Percentiles rank a stretch among this genome's conserved stretches.
Conservation (phyloP, 2,113 vertebrate genomes). For the Alces alces region DNA sequence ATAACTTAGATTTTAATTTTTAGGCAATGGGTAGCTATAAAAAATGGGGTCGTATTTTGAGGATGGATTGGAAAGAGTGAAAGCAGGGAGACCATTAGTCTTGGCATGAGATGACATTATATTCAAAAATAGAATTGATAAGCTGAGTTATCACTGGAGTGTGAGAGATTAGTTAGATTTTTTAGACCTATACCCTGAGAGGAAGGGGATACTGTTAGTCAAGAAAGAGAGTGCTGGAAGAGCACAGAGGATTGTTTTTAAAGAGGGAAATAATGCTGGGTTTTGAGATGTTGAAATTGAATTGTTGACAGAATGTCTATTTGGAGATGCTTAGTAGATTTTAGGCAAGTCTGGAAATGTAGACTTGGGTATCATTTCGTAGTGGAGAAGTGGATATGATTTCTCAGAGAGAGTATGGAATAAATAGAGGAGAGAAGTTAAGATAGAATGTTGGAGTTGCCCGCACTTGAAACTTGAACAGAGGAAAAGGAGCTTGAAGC, state of each 20-base stretch:
- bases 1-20: constrained; percentile 17
- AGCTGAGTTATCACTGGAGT: background rate
- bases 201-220: background rate
- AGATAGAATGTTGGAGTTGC: background rate
- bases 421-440: background rate
- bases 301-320: background rate
- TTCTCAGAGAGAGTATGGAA: background rate
- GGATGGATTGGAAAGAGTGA: background rate
- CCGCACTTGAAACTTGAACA: background rate
- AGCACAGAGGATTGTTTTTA: background rate
- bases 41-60: constrained; percentile 11
- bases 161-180: background rate
- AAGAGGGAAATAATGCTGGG: background rate
- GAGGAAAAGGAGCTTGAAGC: background rate
- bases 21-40: background rate
- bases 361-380: background rate
- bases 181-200: background rate
- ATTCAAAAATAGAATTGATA: background rate
- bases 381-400: background rate
- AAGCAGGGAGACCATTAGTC: background rate
- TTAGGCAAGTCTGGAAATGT: background rate
- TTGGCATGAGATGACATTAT: background rate
- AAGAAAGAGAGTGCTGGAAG: background rate
- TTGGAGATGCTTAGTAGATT: background rate
- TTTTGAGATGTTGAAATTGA: background rate